Percentiles rank a stretch among this genome's conserved stretches.
phyloP scores from a whole-genome alignment of 35 echinoderm and acorn worm species.

The Heliocidaris erythrogramma region DNA sequence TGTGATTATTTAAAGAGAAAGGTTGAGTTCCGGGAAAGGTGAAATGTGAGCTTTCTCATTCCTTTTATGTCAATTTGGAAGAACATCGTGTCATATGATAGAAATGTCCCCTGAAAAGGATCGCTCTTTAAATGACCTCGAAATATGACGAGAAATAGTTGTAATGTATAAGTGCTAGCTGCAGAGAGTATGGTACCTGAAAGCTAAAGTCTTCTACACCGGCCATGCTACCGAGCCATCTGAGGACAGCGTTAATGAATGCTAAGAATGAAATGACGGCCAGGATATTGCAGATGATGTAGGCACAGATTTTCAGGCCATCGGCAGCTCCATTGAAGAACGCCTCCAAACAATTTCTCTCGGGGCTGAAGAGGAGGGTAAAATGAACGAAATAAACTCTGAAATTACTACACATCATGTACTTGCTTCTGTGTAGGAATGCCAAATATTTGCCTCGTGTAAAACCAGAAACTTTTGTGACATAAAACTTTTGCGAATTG shows the following conservation, averaged over 20 bases:
- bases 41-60: too few species aligned
- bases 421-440: background rate
- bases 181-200: slow-evolving; percentile 56
- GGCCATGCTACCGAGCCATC: slow-evolving; percentile 73
- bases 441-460: too few species aligned
- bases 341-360: slow-evolving; percentile 83
- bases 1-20: too few species aligned
- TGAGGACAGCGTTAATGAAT: slow-evolving; percentile 72
- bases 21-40: too few species aligned
- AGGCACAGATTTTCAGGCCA: slow-evolving; percentile 95
- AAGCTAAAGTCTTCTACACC: slow-evolving; percentile 73
- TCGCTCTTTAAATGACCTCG: too few species aligned
- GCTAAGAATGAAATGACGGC: slow-evolving; percentile 82
- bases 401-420: background rate
- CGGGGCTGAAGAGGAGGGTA: background rate
- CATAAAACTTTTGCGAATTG: too few species aligned
- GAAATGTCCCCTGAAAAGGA: too few species aligned
- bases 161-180: too few species aligned
- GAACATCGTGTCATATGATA: too few species aligned
- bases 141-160: too few species aligned
- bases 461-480: too few species aligned
- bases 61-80: too few species aligned
- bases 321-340: slow-evolving; percentile 80
- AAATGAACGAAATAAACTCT: background rate
- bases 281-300: slow-evolving; percentile 83